Conservation (phyloP, 2,113 vertebrate genomes). For the Oreochromis tanganicae region DNA sequence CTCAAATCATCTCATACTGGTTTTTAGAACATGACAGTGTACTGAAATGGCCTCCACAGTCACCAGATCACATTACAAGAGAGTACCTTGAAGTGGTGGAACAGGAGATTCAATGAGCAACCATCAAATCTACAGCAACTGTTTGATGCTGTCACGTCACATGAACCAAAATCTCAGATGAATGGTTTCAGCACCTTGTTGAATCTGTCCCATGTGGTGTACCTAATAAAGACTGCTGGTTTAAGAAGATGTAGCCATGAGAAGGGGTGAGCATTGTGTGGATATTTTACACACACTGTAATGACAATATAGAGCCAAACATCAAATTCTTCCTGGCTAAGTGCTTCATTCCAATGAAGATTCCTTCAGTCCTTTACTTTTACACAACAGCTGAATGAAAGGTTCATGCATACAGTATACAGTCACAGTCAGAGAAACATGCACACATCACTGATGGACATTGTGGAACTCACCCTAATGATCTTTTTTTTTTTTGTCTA, state of each 20-base stretch:
- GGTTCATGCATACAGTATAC: background rate
- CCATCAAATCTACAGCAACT: background rate
- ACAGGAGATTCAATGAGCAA: background rate
- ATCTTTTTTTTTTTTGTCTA: background rate
- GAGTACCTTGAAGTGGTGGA: background rate
- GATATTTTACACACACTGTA: background rate
- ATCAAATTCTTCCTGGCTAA: background rate
- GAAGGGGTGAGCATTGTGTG: background rate
- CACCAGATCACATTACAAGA: background rate
- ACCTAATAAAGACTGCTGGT: background rate
- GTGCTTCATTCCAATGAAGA: background rate
- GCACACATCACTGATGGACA: background rate
- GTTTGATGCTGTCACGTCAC: background rate
- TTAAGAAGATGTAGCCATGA: background rate
- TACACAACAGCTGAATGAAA: background rate
- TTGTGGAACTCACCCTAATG: background rate
- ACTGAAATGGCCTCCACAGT: background rate
- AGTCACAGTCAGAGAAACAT: background rate
- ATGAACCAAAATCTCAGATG: background rate
- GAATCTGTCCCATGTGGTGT: background rate
- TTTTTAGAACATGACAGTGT: background rate
- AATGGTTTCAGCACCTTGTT: background rate
- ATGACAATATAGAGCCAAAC: background rate
- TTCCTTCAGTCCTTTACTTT: background rate
- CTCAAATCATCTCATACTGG: background rate